These are phyloP conservation scores for Brachymystax lenok DNA, from an alignment of 2,797 vertebrate species.

Conservation along the genomic window DNA sequence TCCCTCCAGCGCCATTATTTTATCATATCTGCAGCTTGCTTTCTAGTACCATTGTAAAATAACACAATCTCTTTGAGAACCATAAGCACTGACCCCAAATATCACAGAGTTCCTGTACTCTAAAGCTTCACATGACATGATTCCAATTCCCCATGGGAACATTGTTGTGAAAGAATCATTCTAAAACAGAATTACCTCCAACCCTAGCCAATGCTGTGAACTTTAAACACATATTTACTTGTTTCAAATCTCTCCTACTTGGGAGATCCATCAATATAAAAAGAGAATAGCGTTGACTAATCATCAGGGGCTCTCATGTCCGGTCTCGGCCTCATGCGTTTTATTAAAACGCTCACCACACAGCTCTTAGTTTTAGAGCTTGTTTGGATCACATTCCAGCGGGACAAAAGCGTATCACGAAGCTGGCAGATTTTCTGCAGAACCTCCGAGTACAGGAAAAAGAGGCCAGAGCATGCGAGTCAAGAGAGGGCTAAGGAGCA, in stretches of 20 bases:
- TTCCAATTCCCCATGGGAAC: background rate
- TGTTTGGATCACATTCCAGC: slow-evolving; percentile 34
- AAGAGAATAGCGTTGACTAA: background rate
- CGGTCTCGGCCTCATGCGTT: background rate
- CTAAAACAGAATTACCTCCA: background rate
- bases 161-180: background rate
- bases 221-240: background rate
- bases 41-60: background rate
- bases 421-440: slow-evolving; percentile 28
- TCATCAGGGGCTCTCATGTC: background rate
- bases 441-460: slow-evolving; percentile 19
- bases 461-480: background rate
- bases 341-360: slow-evolving; percentile 10
- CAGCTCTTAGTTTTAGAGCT: slow-evolving; percentile 16
- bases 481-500: slow-evolving; percentile 7
- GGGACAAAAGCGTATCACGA: slow-evolving; percentile 14
- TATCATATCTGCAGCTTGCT: background rate
- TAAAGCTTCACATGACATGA: background rate
- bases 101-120: background rate
- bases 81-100: background rate
- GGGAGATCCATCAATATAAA: background rate
- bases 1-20: too few species aligned
- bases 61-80: background rate
- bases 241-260: background rate
- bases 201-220: background rate